Evolutionary conservation across 2,113 vertebrate species (phyloP).

Genomic region (Pachyramphus minor): DNA sequence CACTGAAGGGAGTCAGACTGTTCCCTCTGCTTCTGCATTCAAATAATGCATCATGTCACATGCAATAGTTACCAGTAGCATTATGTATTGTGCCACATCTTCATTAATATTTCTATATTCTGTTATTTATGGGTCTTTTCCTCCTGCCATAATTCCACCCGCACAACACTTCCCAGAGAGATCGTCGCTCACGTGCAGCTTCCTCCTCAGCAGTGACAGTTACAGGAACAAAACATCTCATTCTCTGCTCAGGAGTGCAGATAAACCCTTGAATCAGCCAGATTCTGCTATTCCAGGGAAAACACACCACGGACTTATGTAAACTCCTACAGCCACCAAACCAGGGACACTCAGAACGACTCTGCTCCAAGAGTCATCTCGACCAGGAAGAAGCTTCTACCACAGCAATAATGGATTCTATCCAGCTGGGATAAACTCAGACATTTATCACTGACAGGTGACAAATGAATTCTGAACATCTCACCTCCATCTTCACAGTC

Average conservation of each 20-base stretch:
- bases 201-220: neutral
- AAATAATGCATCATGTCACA: neutral
- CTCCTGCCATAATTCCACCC: neutral
- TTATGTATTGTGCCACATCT: neutral
- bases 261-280: neutral
- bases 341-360: neutral
- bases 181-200: neutral
- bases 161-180: neutral
- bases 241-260: neutral
- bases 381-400: neutral
- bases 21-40: neutral
- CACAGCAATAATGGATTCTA: neutral
- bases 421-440: neutral
- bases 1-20: neutral
- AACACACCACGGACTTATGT: accelerated
- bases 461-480: neutral
- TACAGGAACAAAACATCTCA: neutral
- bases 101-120: neutral
- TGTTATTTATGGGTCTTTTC: neutral
- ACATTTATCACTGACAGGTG: neutral
- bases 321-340: neutral
- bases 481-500: constrained; percentile 97
- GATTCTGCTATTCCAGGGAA: neutral
- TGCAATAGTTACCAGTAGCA: neutral
- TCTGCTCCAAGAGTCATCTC: neutral